Conservation (phyloP, 1,140 invertebrate genomes). For the Lepidurus packardi region DNA sequence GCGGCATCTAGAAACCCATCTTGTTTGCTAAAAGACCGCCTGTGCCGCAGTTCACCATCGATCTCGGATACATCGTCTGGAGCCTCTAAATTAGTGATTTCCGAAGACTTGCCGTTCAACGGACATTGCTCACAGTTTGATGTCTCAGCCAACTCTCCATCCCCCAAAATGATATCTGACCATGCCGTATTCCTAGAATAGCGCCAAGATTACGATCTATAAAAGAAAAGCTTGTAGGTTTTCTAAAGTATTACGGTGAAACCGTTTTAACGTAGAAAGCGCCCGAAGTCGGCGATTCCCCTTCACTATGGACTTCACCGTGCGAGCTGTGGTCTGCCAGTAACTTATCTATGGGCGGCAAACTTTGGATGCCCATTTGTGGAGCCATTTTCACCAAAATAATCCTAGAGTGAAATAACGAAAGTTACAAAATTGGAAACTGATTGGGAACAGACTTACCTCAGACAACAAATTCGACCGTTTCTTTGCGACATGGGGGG, state of each 20-base stretch:
- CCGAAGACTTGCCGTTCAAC: neutral
- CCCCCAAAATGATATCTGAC: neutral
- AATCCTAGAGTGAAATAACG: neutral
- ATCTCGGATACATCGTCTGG: neutral
- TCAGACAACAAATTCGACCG: constrained; percentile 78
- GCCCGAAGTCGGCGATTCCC: neutral
- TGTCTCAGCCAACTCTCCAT: neutral
- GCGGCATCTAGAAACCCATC: constrained; percentile 67
- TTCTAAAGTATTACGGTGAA: neutral
- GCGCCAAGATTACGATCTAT: neutral
- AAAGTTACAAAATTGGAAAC: neutral
- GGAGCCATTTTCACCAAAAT: neutral
- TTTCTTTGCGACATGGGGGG: constrained; percentile 73
- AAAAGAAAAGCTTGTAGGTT: no score
- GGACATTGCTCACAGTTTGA: neutral
- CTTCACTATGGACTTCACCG: neutral
- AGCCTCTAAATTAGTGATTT: neutral
- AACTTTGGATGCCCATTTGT: neutral
- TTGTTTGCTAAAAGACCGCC: constrained; percentile 32
- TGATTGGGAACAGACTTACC: constrained; percentile 42
- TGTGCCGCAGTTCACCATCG: neutral
- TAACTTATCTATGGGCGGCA: neutral
- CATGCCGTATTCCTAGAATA: neutral
- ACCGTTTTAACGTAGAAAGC: neutral
- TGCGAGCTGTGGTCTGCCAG: neutral